These are phyloP conservation scores for Allolobophora icterica DNA, from an alignment of 2,888 invertebrate species.

Conservation along the genomic window DNA sequence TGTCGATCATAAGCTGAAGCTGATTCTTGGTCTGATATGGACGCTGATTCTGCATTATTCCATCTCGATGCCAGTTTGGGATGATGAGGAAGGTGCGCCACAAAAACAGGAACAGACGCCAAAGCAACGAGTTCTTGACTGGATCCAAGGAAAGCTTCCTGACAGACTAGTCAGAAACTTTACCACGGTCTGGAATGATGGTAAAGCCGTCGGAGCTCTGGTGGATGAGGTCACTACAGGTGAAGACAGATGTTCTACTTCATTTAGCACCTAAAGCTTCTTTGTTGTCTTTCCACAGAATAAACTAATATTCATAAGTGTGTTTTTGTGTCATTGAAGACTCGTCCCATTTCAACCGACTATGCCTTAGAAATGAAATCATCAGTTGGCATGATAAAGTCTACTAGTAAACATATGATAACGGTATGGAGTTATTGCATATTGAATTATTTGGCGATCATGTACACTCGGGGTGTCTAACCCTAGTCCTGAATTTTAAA, in stretches of 20 bases:
- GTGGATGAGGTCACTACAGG: slow-evolving; percentile 88
- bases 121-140: slow-evolving; percentile 74
- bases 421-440: not conserved
- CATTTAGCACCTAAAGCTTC: not conserved
- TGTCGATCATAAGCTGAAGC: slow-evolving; percentile 86
- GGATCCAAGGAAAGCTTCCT: slow-evolving; percentile 80
- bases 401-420: not conserved
- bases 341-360: too few relatives aligned
- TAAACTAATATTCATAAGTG: not conserved
- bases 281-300: not conserved
- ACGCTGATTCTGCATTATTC: slow-evolving; percentile 91
- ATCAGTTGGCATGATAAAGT: too few relatives aligned
- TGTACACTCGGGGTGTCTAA: too few relatives aligned
- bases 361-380: too few relatives aligned
- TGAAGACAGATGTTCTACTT: slow-evolving; percentile 1
- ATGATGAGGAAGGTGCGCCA: slow-evolving; percentile 74
- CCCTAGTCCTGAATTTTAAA: too few relatives aligned
- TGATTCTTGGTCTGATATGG: slow-evolving; percentile 92
- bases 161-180: slow-evolving; percentile 85
- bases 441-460: too few relatives aligned
- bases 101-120: slow-evolving; percentile 67
- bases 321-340: slow-evolving; percentile 36
- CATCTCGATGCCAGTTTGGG: slow-evolving; percentile 90
- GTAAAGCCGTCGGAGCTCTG: slow-evolving; percentile 85
- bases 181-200: slow-evolving; percentile 88